Base-by-base conservation (phyloP, 2,797 vertebrate genomes). In the Lepus oiostolus region DNA sequence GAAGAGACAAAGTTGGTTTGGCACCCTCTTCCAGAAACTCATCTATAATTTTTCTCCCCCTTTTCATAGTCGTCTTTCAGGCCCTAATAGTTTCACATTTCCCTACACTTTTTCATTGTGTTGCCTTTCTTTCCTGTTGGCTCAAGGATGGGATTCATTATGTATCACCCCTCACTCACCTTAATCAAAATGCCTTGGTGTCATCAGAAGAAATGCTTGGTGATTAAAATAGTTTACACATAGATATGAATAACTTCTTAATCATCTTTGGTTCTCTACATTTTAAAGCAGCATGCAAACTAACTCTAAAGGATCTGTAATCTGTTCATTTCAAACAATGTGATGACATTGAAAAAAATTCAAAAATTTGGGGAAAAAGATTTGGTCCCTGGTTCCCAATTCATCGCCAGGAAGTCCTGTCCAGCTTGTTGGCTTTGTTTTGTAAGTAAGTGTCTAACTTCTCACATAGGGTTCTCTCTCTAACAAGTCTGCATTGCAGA, bases 221-320 rank as follows among this genome's bases (percentile, higher is more conserved):
- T 83, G 17, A 67, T 68, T 21, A 85, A 70, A 75, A 28, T 42
- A 79, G 87, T 65, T 89, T 90, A 19, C 35, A 71, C 16, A n/a
- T 30, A 94, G 47, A 4, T 50, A 47, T 54, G 65, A 88, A 68
- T 71, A 65, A 90, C 30, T 5, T 95, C 24, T 58, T 81, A 88
- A 70, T 42, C 21, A 85, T 58, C 54, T 38, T 9, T 58, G 50
- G 47, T 30, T 85, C 60, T 71, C 72, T 94, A 32, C 13, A 76
- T 82, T 92, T 94, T 85, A 80, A 92, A 92, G 13, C 63, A 90
- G 7, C 30, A 68, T 63, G 4, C 22, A 79, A 90, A 85, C 83
- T 79, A 94, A 79, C 32, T 13, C 17, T 32, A 77, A 70, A 75
- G 24, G 50, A 83, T 81, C 32, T 86, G 88, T 83, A 13, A n/a